Base-by-base conservation (phyloP, 2,113 vertebrate genomes). In the Xyliphius kryptos region DNA sequence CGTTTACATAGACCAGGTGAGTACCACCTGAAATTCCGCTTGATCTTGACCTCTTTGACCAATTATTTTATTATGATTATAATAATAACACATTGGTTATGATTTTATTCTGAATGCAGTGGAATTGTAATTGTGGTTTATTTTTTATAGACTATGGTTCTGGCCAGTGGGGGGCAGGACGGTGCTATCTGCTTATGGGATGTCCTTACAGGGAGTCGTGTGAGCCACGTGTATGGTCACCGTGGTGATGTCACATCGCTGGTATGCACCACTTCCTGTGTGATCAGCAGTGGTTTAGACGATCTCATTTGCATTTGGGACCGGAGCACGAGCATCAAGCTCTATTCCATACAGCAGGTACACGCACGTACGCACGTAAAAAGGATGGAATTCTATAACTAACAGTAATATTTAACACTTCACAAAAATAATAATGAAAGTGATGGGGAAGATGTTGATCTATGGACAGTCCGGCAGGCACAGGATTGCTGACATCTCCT, bases 131-230 rank as follows among this genome's bases (percentile, higher is more conserved):
- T 38, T 10, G 5, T 10, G 37, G 5, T 38, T 38, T 10, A 38
- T 43, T 6, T 66, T 46, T n/a, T 48, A 2, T 84, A 97, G 95
- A 95, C 92, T 0, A 98, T 99, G 96, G 94, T 91, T 63, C 78
- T 98, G 56, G 95, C 95, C 0, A 97, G 95, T 0, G 96, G 96
- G 0, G 95, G 94, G 14, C 93, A 97, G 80, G 96, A 99, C 0
- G 96, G 96, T 0, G 92, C 95, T 83, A 94, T 99, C 83, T 99
- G 92, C 74, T 80, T 99, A 8, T 99, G 95, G 96, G 96, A 98
- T 0, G 92, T 97, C 69, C 88, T 99, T 71, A 97, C 94, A 0
- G 94, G 96, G 1, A 97, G 90, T 76, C 74, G 89, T 0, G 94
- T 98, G 26, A 91, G 90, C 70, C 94, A 97, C 52, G 87, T 95